Percentiles rank a stretch among this genome's conserved stretches.
These are phyloP conservation scores for Axea sp. DNA, from an alignment of 2,888 invertebrate genomes.

Conservation along the genomic window DNA sequence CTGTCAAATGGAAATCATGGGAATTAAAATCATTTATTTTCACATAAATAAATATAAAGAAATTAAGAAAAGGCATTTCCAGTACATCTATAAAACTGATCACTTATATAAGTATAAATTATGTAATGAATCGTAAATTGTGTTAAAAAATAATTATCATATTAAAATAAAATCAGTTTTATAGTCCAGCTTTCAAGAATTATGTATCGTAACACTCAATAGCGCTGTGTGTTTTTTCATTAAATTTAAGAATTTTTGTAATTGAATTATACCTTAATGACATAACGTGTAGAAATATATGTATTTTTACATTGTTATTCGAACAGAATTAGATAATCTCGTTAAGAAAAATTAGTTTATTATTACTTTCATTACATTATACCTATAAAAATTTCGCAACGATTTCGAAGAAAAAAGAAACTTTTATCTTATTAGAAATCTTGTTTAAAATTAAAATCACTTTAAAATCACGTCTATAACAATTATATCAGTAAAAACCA, in stretches of 20 bases:
- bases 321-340: constrained; percentile 18
- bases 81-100: constrained; percentile 1
- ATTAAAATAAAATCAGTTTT: constrained; percentile 7
- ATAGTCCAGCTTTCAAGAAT: not conserved
- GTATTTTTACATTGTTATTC: constrained; percentile 1
- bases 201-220: not conserved
- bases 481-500: constrained; percentile 17
- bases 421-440: no score
- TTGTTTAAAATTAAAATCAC: no score
- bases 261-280: no score
- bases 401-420: not conserved
- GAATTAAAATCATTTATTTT: no score
- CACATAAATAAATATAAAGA: no score
- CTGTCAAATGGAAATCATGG: no score
- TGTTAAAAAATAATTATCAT: constrained; percentile 14
- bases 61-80: constrained; percentile 2
- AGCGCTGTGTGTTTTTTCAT: not conserved
- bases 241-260: no score
- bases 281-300: no score
- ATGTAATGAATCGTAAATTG: no score
- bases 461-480: no score
- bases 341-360: constrained; percentile 15
- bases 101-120: no score
- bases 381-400: constrained; percentile 11
- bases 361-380: no score